Evolutionary conservation across 2,113 vertebrate genomes (phyloP), one percentile per base, ranked within the genome.

Genomic region (Datnioides undecimradiatus): DNA sequence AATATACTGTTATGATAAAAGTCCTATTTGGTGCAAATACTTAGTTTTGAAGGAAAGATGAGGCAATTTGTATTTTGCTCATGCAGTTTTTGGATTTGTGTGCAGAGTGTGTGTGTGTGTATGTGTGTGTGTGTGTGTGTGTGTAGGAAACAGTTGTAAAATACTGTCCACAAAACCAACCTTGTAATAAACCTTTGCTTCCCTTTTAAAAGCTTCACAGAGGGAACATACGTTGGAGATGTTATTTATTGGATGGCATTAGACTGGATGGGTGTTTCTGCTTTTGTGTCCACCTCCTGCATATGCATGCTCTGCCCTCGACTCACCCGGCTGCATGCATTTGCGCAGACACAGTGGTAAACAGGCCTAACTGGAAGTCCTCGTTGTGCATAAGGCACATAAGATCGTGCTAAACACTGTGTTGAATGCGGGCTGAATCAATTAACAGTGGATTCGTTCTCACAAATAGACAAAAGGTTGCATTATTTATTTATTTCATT

Each of bases 401-500:
- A 21, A 48, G 21, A 77, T 73, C 33, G 31, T 36, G 52, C 38
- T 57, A 31, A 73, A 51, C 62, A 58, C 59, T 17, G 25, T 60
- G 64, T 36, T 38, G 67, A 66, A 55, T 72, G 48, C 62, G 48
- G 70, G 66, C 46, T 71, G 41, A 84, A 82, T 67, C 59, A 73
- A 60, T 84, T 79, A 82, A 57, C 43, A 63, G 16, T 6, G 7
- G 48, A n/a, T 73, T 71, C 5, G 49, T 38, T 34, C 21, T 79
- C 66, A 68, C 76, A 88, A 87, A 85, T 3, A 79, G 57, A 64
- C 51, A 76, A 86, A 80, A 71, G 63, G 64, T 82, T 66, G 46
- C 19, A 71, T 65, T 58, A 17, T 29, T n/a, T n/a, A n/a, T n/a
- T n/a, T n/a, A n/a, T n/a, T n/a, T n/a, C n/a, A n/a, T n/a, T n/a